phyloP scores from a whole-genome alignment of 1,140 invertebrate genomes.

The Diuraphis noxia region DNA sequence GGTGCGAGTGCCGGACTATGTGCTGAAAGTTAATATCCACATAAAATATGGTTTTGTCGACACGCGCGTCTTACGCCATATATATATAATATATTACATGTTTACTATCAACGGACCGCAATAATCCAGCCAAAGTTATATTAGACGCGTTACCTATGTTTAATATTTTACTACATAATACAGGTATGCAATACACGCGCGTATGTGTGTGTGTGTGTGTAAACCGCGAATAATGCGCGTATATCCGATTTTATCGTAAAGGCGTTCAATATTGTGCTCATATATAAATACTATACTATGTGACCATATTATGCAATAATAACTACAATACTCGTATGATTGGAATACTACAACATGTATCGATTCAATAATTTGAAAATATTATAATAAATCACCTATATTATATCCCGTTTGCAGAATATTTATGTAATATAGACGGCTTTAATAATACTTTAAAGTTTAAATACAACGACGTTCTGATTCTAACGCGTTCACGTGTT shows the following conservation, averaged over 20 bases:
- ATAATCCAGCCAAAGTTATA: neutral
- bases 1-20: neutral
- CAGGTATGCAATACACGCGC: too few relatives aligned
- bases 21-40: neutral
- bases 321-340: neutral
- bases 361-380: neutral
- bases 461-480: too few relatives aligned
- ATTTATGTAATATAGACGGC: too few relatives aligned
- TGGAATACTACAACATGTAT: neutral
- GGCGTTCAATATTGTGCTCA: neutral
- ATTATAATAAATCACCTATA: too few relatives aligned
- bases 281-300: too few relatives aligned
- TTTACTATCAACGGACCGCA: neutral
- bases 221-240: neutral
- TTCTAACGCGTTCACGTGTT: too few relatives aligned
- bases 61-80: neutral
- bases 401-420: too few relatives aligned
- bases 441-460: too few relatives aligned
- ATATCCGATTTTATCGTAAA: neutral
- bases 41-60: constrained; percentile 18
- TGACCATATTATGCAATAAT: neutral
- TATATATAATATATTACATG: neutral
- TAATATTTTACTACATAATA: neutral
- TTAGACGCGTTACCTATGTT: neutral
- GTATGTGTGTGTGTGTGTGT: neutral